Percentiles rank a stretch among this genome's conserved stretches.
These are phyloP conservation scores for Cylindroiulus punctatus DNA, from an alignment of 2,888 invertebrate species.

Conservation along the genomic window DNA sequence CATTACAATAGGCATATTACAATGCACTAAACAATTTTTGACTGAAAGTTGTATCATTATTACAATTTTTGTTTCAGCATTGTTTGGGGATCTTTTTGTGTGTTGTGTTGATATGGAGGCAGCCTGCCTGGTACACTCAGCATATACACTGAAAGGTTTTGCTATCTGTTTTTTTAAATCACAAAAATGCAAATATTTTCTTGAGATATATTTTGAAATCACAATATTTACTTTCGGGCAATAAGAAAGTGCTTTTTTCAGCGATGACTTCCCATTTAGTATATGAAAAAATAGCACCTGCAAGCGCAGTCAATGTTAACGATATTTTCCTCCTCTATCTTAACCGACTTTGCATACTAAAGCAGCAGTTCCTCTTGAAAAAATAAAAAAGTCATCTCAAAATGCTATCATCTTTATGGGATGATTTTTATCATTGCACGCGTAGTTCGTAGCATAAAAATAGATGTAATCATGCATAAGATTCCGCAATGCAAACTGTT, in stretches of 20 bases:
- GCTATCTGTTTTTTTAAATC: neutral
- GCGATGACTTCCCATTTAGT: neutral
- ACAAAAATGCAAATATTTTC: neutral
- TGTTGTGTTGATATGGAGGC: neutral
- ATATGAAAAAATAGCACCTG: neutral
- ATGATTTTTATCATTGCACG: constrained; percentile 33
- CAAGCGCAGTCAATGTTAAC: neutral
- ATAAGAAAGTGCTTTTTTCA: neutral
- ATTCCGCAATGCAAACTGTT: constrained; percentile 22
- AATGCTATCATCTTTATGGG: constrained; percentile 38
- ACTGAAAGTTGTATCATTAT: too few relatives aligned
- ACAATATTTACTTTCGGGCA: neutral
- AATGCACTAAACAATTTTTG: too few relatives aligned
- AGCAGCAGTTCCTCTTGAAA: neutral
- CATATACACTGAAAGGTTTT: neutral
- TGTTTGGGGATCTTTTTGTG: neutral
- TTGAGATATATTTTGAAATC: neutral
- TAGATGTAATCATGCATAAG: constrained; percentile 29
- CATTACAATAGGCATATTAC: too few relatives aligned
- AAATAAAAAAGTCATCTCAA: constrained; percentile 9
- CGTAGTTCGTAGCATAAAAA: constrained; percentile 16
- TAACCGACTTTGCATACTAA: neutral
- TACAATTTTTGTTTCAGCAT: neutral
- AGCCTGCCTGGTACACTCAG: neutral
- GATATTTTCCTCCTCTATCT: neutral